phyloP scores from a whole-genome alignment of 2,113 vertebrate species.

The Sclerurus mexicanus region DNA sequence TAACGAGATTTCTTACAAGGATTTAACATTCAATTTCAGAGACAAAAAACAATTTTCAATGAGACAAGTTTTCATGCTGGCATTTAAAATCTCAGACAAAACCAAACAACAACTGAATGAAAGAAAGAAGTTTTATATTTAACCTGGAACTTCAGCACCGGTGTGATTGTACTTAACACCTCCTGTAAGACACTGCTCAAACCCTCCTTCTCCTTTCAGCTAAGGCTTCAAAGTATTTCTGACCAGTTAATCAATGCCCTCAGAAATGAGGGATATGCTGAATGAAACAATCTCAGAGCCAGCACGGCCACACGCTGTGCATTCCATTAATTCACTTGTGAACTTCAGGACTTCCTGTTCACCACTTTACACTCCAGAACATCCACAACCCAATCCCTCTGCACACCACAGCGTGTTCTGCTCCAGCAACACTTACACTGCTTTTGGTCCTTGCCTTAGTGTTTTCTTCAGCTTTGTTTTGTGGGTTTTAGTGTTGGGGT shows the following conservation, averaged over 20 bases:
- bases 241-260: neutral
- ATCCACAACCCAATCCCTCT: neutral
- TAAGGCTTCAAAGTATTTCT: neutral
- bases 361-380: neutral
- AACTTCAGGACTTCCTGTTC: neutral
- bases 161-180: neutral
- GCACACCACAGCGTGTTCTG: neutral
- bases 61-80: neutral
- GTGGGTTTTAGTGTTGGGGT: neutral
- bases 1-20: too few relatives aligned
- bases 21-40: neutral
- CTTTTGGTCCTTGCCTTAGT: neutral
- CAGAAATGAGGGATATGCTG: neutral
- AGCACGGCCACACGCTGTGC: neutral
- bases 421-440: neutral
- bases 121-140: neutral
- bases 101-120: neutral
- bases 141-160: neutral
- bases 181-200: neutral
- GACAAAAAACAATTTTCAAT: neutral
- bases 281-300: neutral
- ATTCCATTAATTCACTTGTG: neutral
- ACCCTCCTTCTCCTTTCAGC: neutral
- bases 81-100: neutral
- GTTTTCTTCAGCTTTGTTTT: neutral